Evolutionary conservation across 1,140 invertebrate species (phyloP), one percentile per base, ranked within the genome.

Genomic region (Diprion similis): DNA sequence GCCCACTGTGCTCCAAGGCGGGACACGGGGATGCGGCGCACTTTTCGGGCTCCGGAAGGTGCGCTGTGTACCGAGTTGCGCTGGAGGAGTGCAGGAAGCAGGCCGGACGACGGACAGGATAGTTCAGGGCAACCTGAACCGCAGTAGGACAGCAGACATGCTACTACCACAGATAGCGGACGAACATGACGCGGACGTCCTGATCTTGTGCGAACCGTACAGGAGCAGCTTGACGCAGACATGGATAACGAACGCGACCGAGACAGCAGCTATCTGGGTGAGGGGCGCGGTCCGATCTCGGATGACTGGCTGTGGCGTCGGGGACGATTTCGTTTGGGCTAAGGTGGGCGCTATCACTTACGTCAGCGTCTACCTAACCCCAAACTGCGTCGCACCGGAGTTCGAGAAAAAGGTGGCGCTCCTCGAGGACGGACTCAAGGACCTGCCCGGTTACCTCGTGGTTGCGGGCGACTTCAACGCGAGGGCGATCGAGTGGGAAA

Each of bases 391-490:
- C 8, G 75, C 74, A 13, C 0, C 9, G 0, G 71, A 76, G 0
- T 79, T 74, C 19, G 64, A 71, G n/a, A 18, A 13, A 0, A 76
- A 73, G 37, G 59, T 75, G 0, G 65, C 72, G 11, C 18, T 45
- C 18, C 47, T 77, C 1, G 72, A 77, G 17, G 72, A 74, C 64
- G 10, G 6, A 0, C 8, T 73, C 9, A 10, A 47, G n/a, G 18
- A 66, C n/a, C 66, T 70, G 13, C 17, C 68, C 24, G 71, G 48
- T 3, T 46, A 71, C 8, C 13, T 74, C 0, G 8, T 78, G 4
- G 69, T 82, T 0, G 76, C 67, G 0, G 78, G 79, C 3, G 77
- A 81, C 45, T 76, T 80, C n/a, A 82, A 82, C 71, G 72, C 77
- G 4, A 76, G 48, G 48, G 74, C 79, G 0, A 10, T 66, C 4